Evolutionary conservation across 2,888 invertebrate species (phyloP).

Genomic region (Dione vanillae): DNA sequence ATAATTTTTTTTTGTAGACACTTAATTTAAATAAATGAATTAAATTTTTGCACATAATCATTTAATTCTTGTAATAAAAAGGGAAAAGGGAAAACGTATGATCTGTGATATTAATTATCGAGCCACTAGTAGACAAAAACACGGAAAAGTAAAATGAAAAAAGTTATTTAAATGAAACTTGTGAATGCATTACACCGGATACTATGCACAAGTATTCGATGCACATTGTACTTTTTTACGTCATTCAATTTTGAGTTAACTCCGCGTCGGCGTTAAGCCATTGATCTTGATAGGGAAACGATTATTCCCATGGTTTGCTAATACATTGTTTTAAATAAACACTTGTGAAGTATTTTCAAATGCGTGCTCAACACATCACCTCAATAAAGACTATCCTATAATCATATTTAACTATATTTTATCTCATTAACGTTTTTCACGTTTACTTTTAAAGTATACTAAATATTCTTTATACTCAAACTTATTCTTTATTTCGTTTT

Average conservation of each 20-base stretch:
- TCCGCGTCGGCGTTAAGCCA: slow-evolving; percentile 56
- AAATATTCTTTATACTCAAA: no score
- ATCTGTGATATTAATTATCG: no score
- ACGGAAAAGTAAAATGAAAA: not conserved
- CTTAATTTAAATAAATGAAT: no score
- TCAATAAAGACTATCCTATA: not conserved
- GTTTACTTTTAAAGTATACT: no score
- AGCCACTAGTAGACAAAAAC: no score
- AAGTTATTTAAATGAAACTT: not conserved
- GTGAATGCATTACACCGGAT: not conserved
- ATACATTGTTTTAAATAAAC: slow-evolving; percentile 5
- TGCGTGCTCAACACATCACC: not conserved
- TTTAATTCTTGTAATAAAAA: no score
- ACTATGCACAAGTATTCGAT: slow-evolving; percentile 45
- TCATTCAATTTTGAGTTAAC: slow-evolving; percentile 48
- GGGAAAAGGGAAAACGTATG: no score
- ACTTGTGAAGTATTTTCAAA: not conserved
- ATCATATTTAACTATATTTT: no score
- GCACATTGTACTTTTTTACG: slow-evolving; percentile 52
- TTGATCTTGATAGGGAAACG: slow-evolving; percentile 50
- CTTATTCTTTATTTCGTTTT: no score
- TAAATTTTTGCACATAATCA: no score
- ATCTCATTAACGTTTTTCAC: no score
- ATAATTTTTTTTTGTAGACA: no score
- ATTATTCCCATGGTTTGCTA: slow-evolving; percentile 3